phyloP scores from a whole-genome alignment of 1,140 invertebrate genomes.

The Lithobius niger region DNA sequence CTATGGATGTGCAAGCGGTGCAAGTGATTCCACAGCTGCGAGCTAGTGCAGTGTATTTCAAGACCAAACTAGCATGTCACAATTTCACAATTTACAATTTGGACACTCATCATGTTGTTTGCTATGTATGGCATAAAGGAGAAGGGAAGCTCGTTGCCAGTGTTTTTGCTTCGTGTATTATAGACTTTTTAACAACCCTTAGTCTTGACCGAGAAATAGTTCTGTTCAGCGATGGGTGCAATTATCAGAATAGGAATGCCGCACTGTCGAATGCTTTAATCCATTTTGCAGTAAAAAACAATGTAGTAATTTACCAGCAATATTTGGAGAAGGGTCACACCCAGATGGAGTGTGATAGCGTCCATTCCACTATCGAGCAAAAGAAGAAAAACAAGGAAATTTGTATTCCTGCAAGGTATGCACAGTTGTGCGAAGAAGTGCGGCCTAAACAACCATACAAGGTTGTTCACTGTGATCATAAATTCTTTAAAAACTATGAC shows the following conservation, averaged over 20 bases:
- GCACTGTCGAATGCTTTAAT: background rate
- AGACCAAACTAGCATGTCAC: constrained; percentile 31
- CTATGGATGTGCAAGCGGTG: too few species aligned
- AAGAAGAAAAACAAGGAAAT: background rate
- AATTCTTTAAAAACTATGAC: too few species aligned
- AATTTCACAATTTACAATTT: constrained; percentile 36
- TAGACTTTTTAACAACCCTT: constrained; percentile 22
- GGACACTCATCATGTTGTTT: constrained; percentile 20
- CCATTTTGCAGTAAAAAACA: background rate
- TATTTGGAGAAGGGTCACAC: constrained; percentile 2
- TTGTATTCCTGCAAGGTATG: too few species aligned
- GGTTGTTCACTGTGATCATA: too few species aligned
- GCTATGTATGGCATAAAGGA: constrained; percentile 34
- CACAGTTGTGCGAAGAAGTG: too few species aligned
- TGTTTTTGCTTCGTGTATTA: constrained; percentile 29
- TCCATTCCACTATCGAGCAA: background rate
- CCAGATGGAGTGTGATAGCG: background rate
- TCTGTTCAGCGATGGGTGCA: constrained; percentile 17
- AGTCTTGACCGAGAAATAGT: constrained; percentile 10
- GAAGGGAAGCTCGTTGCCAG: constrained; percentile 29
- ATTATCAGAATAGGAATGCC: constrained; percentile 5
- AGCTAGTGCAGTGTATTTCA: constrained; percentile 33
- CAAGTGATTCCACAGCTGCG: too few species aligned
- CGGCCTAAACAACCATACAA: too few species aligned
- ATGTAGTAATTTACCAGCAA: constrained; percentile 2